Percentiles rank a stretch among this genome's conserved stretches.
Conservation (phyloP, 2,113 vertebrate species). For the Echinops telfairi region DNA sequence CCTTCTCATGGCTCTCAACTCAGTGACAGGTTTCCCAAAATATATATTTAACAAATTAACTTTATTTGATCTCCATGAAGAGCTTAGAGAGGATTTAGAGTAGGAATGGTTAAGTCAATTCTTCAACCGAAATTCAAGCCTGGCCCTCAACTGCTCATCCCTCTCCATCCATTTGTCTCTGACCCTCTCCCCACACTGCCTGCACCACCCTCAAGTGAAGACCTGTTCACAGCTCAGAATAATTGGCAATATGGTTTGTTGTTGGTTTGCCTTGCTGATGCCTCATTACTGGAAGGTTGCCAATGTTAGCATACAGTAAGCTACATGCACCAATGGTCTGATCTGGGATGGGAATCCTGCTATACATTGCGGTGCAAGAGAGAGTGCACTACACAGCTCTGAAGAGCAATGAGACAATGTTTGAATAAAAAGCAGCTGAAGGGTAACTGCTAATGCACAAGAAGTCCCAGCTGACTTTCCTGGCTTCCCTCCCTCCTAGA, state of each 20-base stretch:
- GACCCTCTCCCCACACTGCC: background rate
- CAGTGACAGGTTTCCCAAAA: slow-evolving; percentile 58
- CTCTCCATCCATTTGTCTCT: background rate
- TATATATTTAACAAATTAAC: slow-evolving; percentile 65
- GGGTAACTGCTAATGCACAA: slow-evolving; percentile 75
- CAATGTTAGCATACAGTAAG: slow-evolving; percentile 51
- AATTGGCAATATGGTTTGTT: slow-evolving; percentile 67
- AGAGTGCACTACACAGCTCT: slow-evolving; percentile 64
- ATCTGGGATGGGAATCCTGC: slow-evolving; percentile 63
- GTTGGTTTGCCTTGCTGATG: slow-evolving; percentile 53
- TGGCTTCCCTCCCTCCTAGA: slow-evolving; percentile 27
- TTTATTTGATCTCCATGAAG: slow-evolving; percentile 67
- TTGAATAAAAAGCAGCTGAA: slow-evolving; percentile 76
- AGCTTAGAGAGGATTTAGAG: slow-evolving; percentile 67
- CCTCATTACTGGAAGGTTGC: slow-evolving; percentile 30
- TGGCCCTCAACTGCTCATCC: background rate
- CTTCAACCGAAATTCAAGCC: slow-evolving; percentile 28
- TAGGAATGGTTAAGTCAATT: slow-evolving; percentile 39
- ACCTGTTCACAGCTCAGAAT: slow-evolving; percentile 40
- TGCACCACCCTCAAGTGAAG: background rate
- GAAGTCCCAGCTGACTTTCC: slow-evolving; percentile 69
- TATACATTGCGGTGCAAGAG: slow-evolving; percentile 42
- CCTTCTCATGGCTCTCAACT: slow-evolving; percentile 28
- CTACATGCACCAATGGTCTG: slow-evolving; percentile 46
- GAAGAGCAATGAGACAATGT: slow-evolving; percentile 73